Conservation (phyloP, 2,888 invertebrate species). For the Drosophila picticornis region DNA sequence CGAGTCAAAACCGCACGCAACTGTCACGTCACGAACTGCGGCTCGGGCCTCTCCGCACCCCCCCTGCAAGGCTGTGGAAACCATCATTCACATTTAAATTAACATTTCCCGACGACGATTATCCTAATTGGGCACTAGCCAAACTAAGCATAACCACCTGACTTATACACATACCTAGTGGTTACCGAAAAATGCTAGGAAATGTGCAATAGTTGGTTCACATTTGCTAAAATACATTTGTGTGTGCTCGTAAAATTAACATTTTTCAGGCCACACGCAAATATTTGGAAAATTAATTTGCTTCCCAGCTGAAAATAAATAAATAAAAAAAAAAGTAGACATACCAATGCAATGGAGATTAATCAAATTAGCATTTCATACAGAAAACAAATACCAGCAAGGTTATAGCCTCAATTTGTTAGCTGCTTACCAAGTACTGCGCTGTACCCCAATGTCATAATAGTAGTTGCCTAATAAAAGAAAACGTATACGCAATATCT, state of each 20-base stretch:
- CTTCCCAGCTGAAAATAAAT: slow-evolving; percentile 14
- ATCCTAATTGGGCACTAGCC: slow-evolving; percentile 72
- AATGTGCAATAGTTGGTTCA: slow-evolving; percentile 45
- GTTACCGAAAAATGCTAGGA: slow-evolving; percentile 28
- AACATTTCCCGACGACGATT: slow-evolving; percentile 82
- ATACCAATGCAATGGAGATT: slow-evolving; percentile 63
- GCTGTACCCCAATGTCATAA: not conserved
- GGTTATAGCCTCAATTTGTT: slow-evolving; percentile 76
- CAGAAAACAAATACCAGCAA: slow-evolving; percentile 55
- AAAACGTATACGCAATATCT: not conserved
- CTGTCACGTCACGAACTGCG: slow-evolving; percentile 59
- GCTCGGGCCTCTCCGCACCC: not conserved
- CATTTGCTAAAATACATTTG: slow-evolving; percentile 40
- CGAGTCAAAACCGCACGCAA: slow-evolving; percentile 58
- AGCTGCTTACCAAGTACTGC: slow-evolving; percentile 6
- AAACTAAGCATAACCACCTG: slow-evolving; percentile 23
- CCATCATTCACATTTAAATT: slow-evolving; percentile 82
- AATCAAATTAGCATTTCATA: slow-evolving; percentile 80
- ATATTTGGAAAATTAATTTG: slow-evolving; percentile 60
- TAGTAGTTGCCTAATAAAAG: not conserved
- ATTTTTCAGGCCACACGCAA: slow-evolving; percentile 64
- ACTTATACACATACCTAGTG: slow-evolving; percentile 6
- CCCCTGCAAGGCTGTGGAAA: slow-evolving; percentile 35
- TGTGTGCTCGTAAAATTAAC: slow-evolving; percentile 38
- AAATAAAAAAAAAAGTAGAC: slow-evolving; percentile 22